Evolutionary conservation across 2,797 vertebrate genomes (phyloP).

Genomic region (Enteromius afrohamiltoni): DNA sequence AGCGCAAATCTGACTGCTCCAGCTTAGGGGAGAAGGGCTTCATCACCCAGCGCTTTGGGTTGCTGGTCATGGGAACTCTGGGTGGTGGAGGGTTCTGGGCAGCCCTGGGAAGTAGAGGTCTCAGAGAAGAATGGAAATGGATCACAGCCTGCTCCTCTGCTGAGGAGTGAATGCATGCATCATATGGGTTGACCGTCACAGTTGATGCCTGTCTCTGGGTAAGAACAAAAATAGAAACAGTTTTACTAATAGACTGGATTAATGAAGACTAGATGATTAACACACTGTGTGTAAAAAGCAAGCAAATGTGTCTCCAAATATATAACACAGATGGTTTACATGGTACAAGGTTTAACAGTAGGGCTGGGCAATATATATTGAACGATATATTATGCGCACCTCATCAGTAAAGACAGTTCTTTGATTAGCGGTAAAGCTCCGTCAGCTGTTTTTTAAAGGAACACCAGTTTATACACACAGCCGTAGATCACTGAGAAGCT

Average conservation of each 20-base stretch:
- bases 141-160: conserved; percentile 40
- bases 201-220: conserved; percentile 60
- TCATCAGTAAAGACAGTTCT: too few relatives aligned
- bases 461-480: too few relatives aligned
- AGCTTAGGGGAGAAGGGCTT: conserved; percentile 74
- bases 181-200: conserved; percentile 23
- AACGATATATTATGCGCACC: too few relatives aligned
- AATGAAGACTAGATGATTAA: not conserved
- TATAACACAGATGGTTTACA: not conserved
- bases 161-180: conserved; percentile 48
- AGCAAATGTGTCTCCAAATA: not conserved
- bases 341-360: not conserved
- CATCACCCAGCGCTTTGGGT: conserved; percentile 73
- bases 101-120: conserved; percentile 7
- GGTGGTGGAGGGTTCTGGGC: conserved; percentile 5
- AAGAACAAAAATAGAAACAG: conserved; percentile 35
- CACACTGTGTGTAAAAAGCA: not conserved
- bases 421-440: too few relatives aligned
- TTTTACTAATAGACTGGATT: not conserved
- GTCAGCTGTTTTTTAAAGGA: too few relatives aligned
- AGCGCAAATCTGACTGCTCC: conserved; percentile 72
- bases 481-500: too few relatives aligned
- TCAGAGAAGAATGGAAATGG: conserved; percentile 18
- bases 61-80: conserved; percentile 69
- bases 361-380: too few relatives aligned